These are phyloP conservation scores for Phaedon cochleariae DNA, from an alignment of 2,888 invertebrate genomes.

Conservation along the genomic window DNA sequence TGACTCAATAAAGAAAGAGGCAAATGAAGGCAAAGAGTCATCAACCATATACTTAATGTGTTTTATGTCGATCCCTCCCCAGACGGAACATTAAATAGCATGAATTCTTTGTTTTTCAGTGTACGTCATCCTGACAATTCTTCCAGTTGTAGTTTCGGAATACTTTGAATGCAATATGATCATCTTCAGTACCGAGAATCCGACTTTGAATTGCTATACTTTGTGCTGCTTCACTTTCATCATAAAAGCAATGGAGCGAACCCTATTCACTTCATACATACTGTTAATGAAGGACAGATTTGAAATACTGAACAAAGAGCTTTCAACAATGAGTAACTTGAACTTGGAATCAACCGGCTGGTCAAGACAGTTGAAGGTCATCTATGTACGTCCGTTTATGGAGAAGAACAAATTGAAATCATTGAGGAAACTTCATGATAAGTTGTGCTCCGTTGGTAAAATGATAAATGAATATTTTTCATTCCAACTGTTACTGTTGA, in stretches of 20 bases:
- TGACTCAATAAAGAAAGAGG: too few species aligned
- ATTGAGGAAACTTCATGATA: constrained; percentile 3
- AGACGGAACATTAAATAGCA: too few species aligned
- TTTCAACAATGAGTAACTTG: not conserved
- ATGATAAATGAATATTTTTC: constrained; percentile 5
- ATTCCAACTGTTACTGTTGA: not conserved
- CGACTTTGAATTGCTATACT: not conserved
- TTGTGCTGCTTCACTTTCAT: not conserved
- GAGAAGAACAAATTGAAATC: not conserved
- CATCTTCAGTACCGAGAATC: too few species aligned
- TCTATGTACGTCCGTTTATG: not conserved
- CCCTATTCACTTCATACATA: not conserved
- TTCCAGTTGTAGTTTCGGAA: too few species aligned
- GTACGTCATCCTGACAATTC: too few species aligned
- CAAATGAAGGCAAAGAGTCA: too few species aligned
- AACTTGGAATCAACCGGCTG: not conserved
- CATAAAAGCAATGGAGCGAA: not conserved
- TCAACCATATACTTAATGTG: too few species aligned
- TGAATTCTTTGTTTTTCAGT: too few species aligned
- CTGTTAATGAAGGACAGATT: not conserved
- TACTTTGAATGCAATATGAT: too few species aligned
- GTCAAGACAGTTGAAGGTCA: not conserved
- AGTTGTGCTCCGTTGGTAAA: not conserved
- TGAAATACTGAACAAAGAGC: not conserved
- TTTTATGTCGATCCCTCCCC: too few species aligned